Percentiles rank a stretch among this genome's conserved stretches.
Conservation (phyloP, 2,888 invertebrate species). For the Cheilosia urbana region DNA sequence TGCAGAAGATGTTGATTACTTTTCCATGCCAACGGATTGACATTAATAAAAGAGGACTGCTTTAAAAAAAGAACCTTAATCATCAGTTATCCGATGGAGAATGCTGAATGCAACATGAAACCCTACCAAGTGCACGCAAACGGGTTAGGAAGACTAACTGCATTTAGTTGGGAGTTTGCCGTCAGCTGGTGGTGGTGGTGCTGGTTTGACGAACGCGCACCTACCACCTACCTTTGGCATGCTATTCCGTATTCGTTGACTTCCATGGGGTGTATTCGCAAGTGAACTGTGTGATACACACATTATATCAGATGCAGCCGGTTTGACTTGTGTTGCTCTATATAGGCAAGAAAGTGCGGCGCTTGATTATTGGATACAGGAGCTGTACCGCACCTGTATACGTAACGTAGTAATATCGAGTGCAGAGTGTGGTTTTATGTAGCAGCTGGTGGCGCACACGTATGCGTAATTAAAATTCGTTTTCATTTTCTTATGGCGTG, state of each 20-base stretch:
- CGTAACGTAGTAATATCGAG: no score
- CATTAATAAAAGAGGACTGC: conserved; percentile 25
- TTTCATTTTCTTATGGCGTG: not conserved
- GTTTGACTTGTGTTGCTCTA: conserved; percentile 17
- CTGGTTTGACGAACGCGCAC: not conserved
- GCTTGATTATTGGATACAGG: conserved; percentile 5
- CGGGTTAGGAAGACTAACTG: conserved; percentile 42
- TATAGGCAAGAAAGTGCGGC: conserved; percentile 1
- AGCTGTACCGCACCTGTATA: not conserved
- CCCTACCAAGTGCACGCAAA: conserved; percentile 35
- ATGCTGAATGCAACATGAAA: not conserved
- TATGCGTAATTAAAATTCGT: conserved; percentile 18
- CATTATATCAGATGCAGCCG: conserved; percentile 6
- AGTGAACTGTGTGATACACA: conserved; percentile 25
- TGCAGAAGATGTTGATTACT: conserved; percentile 15
- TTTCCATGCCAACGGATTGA: conserved; percentile 21
- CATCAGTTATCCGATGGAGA: conserved; percentile 18
- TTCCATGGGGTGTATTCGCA: conserved; percentile 40
- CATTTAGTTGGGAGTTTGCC: conserved; percentile 1
- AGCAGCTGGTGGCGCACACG: not conserved
- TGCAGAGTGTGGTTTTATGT: not conserved
- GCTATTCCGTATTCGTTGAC: conserved; percentile 22
- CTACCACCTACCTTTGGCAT: not conserved
- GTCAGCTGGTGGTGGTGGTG: not conserved
- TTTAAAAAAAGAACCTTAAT: conserved; percentile 5